Percentiles rank a stretch among this genome's conserved stretches.
These are phyloP conservation scores for Eueides isabella DNA, from an alignment of 1,140 invertebrate species.

Conservation along the genomic window DNA sequence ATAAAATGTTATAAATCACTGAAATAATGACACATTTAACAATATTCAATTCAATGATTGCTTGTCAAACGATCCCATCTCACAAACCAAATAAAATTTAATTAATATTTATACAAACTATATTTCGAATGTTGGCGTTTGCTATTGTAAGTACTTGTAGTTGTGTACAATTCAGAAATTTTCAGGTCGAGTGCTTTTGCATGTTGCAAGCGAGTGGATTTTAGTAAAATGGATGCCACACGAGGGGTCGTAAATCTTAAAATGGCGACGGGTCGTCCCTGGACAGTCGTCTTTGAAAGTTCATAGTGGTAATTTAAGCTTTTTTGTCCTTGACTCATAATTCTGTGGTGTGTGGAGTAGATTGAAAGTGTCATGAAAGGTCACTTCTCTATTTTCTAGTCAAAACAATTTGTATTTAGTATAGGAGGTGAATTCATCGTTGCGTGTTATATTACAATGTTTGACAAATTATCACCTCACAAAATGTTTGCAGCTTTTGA, in stretches of 20 bases:
- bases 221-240: slow-evolving; percentile 66
- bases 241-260: slow-evolving; percentile 64
- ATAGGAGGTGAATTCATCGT: too few species aligned
- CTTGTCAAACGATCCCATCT: not conserved
- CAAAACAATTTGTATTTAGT: not conserved
- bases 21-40: not conserved
- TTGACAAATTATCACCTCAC: too few species aligned
- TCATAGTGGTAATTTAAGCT: slow-evolving; percentile 16
- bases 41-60: not conserved
- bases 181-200: slow-evolving; percentile 71
- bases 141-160: slow-evolving; percentile 49
- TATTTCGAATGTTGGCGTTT: slow-evolving; percentile 44
- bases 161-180: slow-evolving; percentile 49
- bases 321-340: not conserved
- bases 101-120: slow-evolving; percentile 54
- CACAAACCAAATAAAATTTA: slow-evolving; percentile 1
- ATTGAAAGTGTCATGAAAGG: not conserved
- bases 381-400: not conserved
- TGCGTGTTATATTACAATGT: too few species aligned
- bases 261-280: slow-evolving; percentile 57
- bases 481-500: too few species aligned
- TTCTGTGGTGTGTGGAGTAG: not conserved
- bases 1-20: not conserved
- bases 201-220: slow-evolving; percentile 69
- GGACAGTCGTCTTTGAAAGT: slow-evolving; percentile 46